Evolutionary conservation across 2,888 invertebrate species (phyloP), one percentile per base, ranked within the genome.

Genomic region (Drosophila koepferae): DNA sequence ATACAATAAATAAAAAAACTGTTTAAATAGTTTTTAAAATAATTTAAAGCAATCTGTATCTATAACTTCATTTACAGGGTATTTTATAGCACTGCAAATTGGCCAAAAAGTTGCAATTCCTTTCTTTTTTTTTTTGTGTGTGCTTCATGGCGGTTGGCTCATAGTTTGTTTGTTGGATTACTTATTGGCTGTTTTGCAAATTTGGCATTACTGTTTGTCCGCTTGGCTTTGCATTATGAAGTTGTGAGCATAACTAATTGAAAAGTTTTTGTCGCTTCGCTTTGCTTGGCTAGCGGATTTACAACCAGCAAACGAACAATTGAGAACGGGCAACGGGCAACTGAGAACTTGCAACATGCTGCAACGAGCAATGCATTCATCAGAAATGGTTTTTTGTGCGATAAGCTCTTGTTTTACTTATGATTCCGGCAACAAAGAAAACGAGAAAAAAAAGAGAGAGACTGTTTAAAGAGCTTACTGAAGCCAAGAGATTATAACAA

Each of bases 231-330:
- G 61, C 77, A 74, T 85, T 87, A 85, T 85, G 75, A 82, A 89
- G 89, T 74, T 85, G 90, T 89, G 77, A 86, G 88, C 83, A 86
- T 69, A 86, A 86, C 90, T 85, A 85, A 85, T 85, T 85, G 85
- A 82, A 85, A 89, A 85, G 69, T 88, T 89, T 82, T 85, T 84
- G 79, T 75, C 70, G 68, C 71, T 66, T 44, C 49, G 53, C 49
- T 65, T 59, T 66, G 62, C 61, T 78, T 77, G 76, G 60, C 49
- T 61, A 64, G 64, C 63, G 77, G 69, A 71, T 80, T 80, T 80
- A 16, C 66, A 76, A 65, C 71, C 69, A 31, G 18, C 54, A 41
- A 65, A 65, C 44, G 49, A 18, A 34, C 43, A 58, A 63, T 43
- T 51, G 16, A 44, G 36, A 43, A 58, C 43, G n/a, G 43, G 61